Evolutionary conservation across 2,113 vertebrate species (phyloP).

Genomic region (Oreocharis arfaki): DNA sequence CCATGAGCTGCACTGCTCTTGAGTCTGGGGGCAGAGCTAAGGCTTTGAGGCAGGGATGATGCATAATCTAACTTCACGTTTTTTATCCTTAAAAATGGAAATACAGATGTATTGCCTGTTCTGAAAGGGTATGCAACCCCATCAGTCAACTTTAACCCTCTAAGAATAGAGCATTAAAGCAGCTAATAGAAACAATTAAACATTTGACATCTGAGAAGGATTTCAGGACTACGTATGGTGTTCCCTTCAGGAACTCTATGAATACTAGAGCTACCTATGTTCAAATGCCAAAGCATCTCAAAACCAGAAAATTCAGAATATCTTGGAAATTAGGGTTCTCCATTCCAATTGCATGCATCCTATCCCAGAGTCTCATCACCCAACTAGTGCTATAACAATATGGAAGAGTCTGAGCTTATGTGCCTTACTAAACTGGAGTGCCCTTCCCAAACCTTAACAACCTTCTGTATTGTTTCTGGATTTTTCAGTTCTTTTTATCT

Average conservation of each 20-base stretch:
- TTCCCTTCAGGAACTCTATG: neutral
- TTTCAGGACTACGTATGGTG: neutral
- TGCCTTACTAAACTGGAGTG: neutral
- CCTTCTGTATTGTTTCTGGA: neutral
- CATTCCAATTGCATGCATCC: neutral
- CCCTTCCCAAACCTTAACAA: neutral
- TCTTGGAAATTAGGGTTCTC: neutral
- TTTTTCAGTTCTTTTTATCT: neutral
- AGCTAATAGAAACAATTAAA: neutral
- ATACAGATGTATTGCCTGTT: neutral
- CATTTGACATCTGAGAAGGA: neutral
- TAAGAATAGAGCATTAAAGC: neutral
- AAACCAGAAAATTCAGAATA: neutral
- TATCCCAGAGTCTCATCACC: neutral
- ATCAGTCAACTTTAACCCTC: neutral
- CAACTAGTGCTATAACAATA: neutral
- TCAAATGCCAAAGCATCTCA: neutral
- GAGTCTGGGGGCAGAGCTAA: neutral
- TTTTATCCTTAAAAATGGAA: neutral
- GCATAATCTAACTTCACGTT: neutral
- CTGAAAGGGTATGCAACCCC: neutral
- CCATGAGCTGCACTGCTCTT: neutral
- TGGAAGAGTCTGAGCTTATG: neutral
- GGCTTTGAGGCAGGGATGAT: neutral
- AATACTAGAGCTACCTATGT: neutral